Percentiles rank a stretch among this genome's conserved stretches.
These are phyloP conservation scores for Hoplias malabaricus DNA, from an alignment of 2,113 vertebrate species.

Conservation along the genomic window DNA sequence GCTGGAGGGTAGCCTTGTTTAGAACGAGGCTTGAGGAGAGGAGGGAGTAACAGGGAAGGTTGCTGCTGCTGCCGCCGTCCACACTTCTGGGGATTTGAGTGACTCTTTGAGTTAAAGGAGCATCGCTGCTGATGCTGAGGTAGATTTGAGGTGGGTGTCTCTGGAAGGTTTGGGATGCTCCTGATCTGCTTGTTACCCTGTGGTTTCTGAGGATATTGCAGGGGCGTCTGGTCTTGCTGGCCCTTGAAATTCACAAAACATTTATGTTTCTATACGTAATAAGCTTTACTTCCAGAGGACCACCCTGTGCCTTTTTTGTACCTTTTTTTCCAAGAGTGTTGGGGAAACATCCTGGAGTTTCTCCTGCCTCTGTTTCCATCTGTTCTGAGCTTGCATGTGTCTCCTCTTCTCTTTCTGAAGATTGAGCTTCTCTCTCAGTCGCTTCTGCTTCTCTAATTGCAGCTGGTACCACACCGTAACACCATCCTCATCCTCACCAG, in stretches of 20 bases:
- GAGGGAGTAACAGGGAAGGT: background rate
- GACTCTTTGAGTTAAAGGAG: too few species aligned
- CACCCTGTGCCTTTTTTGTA: too few species aligned
- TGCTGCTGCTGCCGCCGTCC: too few species aligned
- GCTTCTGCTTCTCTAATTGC: constrained; percentile 82
- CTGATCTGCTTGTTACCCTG: background rate
- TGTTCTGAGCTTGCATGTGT: constrained; percentile 77
- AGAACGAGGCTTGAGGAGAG: background rate
- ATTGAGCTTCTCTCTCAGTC: constrained; percentile 78
- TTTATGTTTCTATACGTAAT: too few species aligned
- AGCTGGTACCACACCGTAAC: constrained; percentile 71
- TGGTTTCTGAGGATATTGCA: background rate
- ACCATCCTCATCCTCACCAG: constrained; percentile 75
- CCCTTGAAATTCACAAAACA: too few species aligned
- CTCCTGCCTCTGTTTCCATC: constrained; percentile 75
- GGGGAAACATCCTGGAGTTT: constrained; percentile 71
- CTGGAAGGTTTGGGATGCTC: background rate
- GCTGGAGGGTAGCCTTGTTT: background rate
- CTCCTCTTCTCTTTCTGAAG: constrained; percentile 79
- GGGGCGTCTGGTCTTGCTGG: background rate
- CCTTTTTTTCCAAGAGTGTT: constrained; percentile 54
- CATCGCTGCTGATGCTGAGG: too few species aligned
- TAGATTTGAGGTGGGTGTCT: background rate
- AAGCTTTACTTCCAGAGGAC: too few species aligned
- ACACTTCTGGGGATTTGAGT: background rate